Evolutionary conservation across 2,113 vertebrate genomes (phyloP).

Genomic region (Myrmecobius fasciatus): DNA sequence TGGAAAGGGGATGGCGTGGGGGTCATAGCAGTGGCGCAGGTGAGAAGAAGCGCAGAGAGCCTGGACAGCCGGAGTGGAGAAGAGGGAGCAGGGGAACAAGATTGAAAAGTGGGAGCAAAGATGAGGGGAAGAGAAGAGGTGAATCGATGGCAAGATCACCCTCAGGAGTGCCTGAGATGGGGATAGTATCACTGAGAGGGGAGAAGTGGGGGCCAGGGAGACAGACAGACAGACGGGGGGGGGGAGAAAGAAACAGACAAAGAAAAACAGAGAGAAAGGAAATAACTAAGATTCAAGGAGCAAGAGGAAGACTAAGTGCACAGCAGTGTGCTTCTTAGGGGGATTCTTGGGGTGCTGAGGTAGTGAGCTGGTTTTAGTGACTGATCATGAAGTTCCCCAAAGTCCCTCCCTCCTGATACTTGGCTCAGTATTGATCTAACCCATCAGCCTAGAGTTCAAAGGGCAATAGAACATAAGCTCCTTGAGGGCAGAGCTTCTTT

Average conservation of each 20-base stretch:
- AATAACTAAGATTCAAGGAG: not conserved
- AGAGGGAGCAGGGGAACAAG: not conserved
- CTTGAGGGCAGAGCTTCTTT: not conserved
- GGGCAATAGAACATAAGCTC: not conserved
- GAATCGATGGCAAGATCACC: too few species aligned
- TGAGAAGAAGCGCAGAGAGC: not conserved
- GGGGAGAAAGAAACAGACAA: not conserved
- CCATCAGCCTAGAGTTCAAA: not conserved
- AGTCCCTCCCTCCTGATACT: not conserved
- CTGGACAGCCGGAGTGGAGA: not conserved
- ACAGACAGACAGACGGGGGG: not conserved
- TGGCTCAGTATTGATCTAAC: not conserved
- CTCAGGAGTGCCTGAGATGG: not conserved
- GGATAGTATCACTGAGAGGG: too few species aligned
- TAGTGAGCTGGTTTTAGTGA: not conserved
- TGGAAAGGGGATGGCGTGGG: not conserved
- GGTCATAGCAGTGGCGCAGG: too few species aligned
- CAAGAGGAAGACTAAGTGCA: too few species aligned
- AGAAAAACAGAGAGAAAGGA: not conserved
- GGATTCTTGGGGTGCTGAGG: too few species aligned
- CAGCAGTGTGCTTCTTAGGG: too few species aligned
- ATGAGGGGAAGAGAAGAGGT: too few species aligned
- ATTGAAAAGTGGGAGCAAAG: too few species aligned
- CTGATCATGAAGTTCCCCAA: not conserved
- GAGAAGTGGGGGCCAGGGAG: too few species aligned